Base-by-base conservation (phyloP, 2,113 vertebrate species). In the Peromyscus maniculatus region DNA sequence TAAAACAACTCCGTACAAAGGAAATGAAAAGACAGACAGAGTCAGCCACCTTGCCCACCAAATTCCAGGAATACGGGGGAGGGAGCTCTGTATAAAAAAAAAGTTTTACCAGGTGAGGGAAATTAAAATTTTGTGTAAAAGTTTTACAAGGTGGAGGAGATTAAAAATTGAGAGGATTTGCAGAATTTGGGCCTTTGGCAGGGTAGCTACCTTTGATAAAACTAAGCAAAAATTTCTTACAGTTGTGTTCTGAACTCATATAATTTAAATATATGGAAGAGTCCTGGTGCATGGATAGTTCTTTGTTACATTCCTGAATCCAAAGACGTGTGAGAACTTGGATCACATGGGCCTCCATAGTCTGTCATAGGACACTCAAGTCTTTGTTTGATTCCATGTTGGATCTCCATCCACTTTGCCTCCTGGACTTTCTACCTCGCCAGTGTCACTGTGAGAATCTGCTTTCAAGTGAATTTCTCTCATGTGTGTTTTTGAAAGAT, bases 301-400 rank as follows among this genome's bases (percentile, higher is more conserved):
- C 55, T 78, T 19, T 66, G 62, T 11, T 43, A 36, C 17, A n/a
- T 67, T 11, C 9, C 8, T 89, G 28, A 39, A 55, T 82, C n/a
- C 2, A 62, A 24, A 74, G 52, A 31, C 26, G 43, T 10, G 5
- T 67, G 46, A 55, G 26, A 59, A 6, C 22, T 62, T 43, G 22
- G 49, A 12, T n/a, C 46, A 24, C 28, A 0, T 49, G 26, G 4
- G 43, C 26, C 33, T 89, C 57, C 6, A 13, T 13, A 36, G 13
- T 0, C 21, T n/a, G 49, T 39, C 26, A 43, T 46, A 0, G 7
- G 5, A 28, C 21, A 28, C 1, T 43, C 2, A 46, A 31, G 2
- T 7, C 15, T 52, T 88, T 43, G 7, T 71, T 93, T n/a, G 36
- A 49, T 9, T 66, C 43, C 15, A 16, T 72, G 22, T 66, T 57